phyloP scores from a whole-genome alignment of 2,113 vertebrate species.

The Machaerirhynchus nigripectus region DNA sequence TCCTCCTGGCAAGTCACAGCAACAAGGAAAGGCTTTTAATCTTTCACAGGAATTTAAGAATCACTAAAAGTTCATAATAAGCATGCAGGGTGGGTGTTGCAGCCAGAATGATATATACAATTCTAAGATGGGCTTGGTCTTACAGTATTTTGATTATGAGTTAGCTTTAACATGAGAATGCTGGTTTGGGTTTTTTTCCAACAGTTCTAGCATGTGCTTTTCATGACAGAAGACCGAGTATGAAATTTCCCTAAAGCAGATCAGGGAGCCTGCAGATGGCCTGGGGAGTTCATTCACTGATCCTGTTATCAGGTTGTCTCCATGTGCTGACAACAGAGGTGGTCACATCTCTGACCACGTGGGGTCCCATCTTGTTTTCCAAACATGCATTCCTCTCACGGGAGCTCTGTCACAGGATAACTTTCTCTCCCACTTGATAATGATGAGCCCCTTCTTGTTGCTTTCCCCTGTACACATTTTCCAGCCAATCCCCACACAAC shows the following conservation, averaged over 20 bases:
- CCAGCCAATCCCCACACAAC: not conserved
- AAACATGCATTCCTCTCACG: not conserved
- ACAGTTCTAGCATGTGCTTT: not conserved
- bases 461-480: not conserved
- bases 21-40: not conserved
- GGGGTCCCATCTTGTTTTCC: not conserved
- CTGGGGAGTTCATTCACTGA: not conserved
- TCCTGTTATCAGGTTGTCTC: not conserved
- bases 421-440: not conserved
- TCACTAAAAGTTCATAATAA: not conserved
- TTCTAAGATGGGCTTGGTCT: not conserved
- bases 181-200: not conserved
- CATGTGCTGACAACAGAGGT: not conserved
- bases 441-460: not conserved
- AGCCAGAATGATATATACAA: not conserved
- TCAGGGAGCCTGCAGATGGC: not conserved
- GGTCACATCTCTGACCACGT: not conserved
- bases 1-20: not conserved
- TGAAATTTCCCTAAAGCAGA: not conserved
- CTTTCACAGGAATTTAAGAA: not conserved
- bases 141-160: not conserved
- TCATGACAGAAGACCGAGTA: not conserved
- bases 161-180: not conserved
- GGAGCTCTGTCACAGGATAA: not conserved
- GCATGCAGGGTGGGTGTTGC: not conserved